Evolutionary conservation across 2,888 invertebrate genomes (phyloP).

Genomic region (Brachyptera risi): DNA sequence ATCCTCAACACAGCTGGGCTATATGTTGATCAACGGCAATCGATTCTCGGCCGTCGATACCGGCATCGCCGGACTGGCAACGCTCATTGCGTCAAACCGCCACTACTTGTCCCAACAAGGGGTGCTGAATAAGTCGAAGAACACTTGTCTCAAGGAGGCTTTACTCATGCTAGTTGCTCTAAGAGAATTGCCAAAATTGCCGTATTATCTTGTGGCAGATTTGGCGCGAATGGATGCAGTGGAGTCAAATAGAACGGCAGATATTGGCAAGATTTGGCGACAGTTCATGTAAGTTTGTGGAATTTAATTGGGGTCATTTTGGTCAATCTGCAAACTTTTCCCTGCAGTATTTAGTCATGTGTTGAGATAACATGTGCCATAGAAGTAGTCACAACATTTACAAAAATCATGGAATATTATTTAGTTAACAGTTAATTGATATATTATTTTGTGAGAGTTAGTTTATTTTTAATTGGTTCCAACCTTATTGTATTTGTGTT

Average conservation of each 20-base stretch:
- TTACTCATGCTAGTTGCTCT: conserved; percentile 53
- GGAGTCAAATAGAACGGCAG: conserved; percentile 44
- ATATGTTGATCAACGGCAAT: conserved; percentile 12
- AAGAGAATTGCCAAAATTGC: conserved; percentile 53
- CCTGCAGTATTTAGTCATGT: too few relatives aligned
- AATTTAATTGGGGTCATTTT: not conserved
- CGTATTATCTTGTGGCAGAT: conserved; percentile 54
- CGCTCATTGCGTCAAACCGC: conserved; percentile 52
- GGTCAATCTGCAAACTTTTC: too few relatives aligned
- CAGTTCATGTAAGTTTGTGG: conserved; percentile 45
- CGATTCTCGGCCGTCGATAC: conserved; percentile 50
- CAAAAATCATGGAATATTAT: too few relatives aligned
- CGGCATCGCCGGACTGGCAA: conserved; percentile 51
- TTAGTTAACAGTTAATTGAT: too few relatives aligned
- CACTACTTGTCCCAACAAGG: conserved; percentile 50
- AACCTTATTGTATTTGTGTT: too few relatives aligned
- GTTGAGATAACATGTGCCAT: too few relatives aligned
- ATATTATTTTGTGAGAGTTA: too few relatives aligned
- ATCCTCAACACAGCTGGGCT: not conserved
- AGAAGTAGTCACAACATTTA: too few relatives aligned
- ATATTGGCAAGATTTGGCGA: conserved; percentile 49
- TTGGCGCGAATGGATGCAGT: conserved; percentile 53
- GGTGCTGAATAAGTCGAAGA: conserved; percentile 44
- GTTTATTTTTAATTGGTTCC: too few relatives aligned
- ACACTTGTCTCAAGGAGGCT: conserved; percentile 44